Percentiles rank a stretch among this genome's conserved stretches.
phyloP scores from a whole-genome alignment of 2,797 vertebrate genomes.

The Gymnodraco acuticeps region DNA sequence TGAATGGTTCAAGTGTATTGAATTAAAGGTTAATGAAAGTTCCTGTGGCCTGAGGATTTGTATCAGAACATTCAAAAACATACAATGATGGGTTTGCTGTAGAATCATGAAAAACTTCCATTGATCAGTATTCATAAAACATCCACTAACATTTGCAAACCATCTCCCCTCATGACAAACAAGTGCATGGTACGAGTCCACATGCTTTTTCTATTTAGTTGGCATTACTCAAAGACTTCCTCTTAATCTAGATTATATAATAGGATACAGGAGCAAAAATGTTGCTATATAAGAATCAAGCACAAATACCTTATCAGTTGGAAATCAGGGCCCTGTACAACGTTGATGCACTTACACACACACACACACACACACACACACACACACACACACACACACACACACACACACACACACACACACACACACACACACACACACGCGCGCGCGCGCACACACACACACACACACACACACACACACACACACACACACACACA shows the following conservation, averaged over 20 bases:
- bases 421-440: neutral
- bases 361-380: neutral
- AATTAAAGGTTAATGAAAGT: neutral
- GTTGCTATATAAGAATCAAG: constrained; percentile 34
- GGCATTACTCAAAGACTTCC: constrained; percentile 36
- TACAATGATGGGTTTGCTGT: neutral
- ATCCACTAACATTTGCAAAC: neutral
- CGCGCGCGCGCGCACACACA: constrained; percentile 38
- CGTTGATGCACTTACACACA: constrained; percentile 35
- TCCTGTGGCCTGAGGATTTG: too few species aligned
- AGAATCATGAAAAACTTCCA: neutral
- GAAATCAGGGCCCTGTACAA: constrained; percentile 35
- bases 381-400: neutral
- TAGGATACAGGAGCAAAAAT: constrained; percentile 47
- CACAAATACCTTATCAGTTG: constrained; percentile 52
- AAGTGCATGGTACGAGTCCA: constrained; percentile 18
- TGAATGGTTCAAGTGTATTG: too few species aligned
- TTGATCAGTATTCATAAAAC: constrained; percentile 13
- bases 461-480: constrained; percentile 32
- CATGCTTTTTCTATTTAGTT: constrained; percentile 43
- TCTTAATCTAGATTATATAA: constrained; percentile 52
- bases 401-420: neutral
- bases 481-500: constrained; percentile 2
- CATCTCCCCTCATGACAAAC: constrained; percentile 22
- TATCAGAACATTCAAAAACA: neutral